Base-by-base conservation (phyloP, 2,113 vertebrate genomes). In the Plecotus auritus region DNA sequence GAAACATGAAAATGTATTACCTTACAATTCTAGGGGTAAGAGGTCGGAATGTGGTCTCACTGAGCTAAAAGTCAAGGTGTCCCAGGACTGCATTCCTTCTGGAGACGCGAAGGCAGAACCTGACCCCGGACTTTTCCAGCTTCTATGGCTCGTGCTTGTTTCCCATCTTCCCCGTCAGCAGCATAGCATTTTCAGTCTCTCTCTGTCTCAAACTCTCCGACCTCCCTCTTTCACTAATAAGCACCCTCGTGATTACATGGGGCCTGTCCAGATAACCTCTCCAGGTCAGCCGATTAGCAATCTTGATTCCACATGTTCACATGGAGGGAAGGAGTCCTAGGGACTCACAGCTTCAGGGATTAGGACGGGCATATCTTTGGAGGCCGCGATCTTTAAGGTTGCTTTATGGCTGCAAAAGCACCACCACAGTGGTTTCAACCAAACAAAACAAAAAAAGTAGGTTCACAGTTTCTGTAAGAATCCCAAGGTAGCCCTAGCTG, bases 141-240 rank as follows among this genome's bases (percentile, higher is more conserved):
- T n/a, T 32, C 23, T 20, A 3, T 13, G 45, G 49, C 28, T 45
- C 7, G 0, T 0, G 20, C 30, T 9, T 28, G 13, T 8, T 9
- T 56, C 32, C 23, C 5, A 12, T 20, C 61, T 42, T 70, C 59
- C 69, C 32, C 26, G 47, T 37, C 20, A 14, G 85, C 28, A 35
- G 17, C 1, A 0, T 2, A 9, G 13, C 9, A 28, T n/a, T 42
- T 49, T 51, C 54, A 14, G 3, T 17, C 18, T 61, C 66, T 54
- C 61, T 64, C 32, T 61, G 56, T 23, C 28, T 4, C 9, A 9
- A 9, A 37, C 20, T 51, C 16, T 35, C 54, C 51, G 12, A 26
- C 28, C 7, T 7, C 69, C 56, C 10, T 23, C 69, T 40, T 28
- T 59, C 42, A 47, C 20, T 42, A 37, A 5, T 2, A 56, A 84